Conservation (phyloP, 2,888 invertebrate species). For the Anodontia alba region DNA sequence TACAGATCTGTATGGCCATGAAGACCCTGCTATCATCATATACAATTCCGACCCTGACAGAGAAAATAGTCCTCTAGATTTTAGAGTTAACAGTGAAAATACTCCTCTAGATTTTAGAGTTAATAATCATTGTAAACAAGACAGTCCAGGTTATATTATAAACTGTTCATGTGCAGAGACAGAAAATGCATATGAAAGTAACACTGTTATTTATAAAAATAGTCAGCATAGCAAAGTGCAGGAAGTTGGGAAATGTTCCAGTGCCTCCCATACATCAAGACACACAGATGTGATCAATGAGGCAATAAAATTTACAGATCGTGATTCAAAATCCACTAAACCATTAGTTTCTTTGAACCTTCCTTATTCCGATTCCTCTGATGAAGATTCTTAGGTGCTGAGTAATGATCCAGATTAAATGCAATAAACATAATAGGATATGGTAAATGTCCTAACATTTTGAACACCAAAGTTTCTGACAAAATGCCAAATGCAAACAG, state of each 20-base stretch:
- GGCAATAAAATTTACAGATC: background rate
- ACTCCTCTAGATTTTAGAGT: too few relatives aligned
- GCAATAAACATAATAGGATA: too few relatives aligned
- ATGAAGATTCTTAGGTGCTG: constrained; percentile 32
- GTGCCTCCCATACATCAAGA: background rate
- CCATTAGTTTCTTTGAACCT: constrained; percentile 26
- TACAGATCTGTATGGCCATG: constrained; percentile 51
- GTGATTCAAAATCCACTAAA: background rate
- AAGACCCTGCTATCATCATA: constrained; percentile 22
- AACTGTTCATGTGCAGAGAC: background rate
- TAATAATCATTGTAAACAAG: background rate
- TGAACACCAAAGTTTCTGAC: too few relatives aligned
- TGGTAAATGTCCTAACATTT: too few relatives aligned
- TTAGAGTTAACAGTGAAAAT: background rate
- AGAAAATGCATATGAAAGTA: background rate
- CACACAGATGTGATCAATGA: background rate
- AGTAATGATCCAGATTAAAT: too few relatives aligned
- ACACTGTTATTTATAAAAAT: background rate
- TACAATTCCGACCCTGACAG: constrained; percentile 42
- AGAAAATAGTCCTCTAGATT: background rate
- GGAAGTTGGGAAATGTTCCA: background rate
- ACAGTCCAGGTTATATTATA: background rate
- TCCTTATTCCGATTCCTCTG: constrained; percentile 65
- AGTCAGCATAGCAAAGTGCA: background rate
- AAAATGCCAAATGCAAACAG: too few relatives aligned